Base-by-base conservation (phyloP, 2,888 invertebrate genomes). In the Horisme vitalbata region DNA sequence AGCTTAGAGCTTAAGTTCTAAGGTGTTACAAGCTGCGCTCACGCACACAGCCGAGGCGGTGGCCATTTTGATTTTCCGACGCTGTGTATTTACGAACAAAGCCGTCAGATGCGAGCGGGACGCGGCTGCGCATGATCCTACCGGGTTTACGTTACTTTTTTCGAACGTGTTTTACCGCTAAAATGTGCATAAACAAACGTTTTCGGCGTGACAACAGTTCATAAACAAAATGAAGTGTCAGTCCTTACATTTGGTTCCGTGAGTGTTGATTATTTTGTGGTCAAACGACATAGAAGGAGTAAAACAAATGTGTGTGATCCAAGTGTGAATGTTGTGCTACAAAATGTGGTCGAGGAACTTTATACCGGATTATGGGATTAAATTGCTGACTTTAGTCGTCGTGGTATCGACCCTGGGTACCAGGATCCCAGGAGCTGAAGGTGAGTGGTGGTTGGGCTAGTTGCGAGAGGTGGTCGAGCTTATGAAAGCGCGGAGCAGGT, bases 341-440 rank as follows among this genome's bases (percentile, higher is more conserved):
- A 92, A 91, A 91, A 93, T 92, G 92, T 92, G 92, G 92, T 92
- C 92, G 90, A 92, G 91, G 87, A 91, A 92, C 91, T 90, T 90
- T 90, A 90, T 84, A 89, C 91, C 91, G 92, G 92, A 92, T 91
- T 92, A 92, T 91, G 91, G 92, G 91, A 92, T 92, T 91, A 90
- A 83, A 84, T 85, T 90, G 84, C 80, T 90, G 77, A 79, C 78
- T 64, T 63, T 88, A 66, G 75, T 81, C 61, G 73, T 91, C 57
- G 57, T 84, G 78, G 70, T 89, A 79, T 76, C 85, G 67, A 73
- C 83, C 66, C 68, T 88, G 75, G 75, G 83, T 47, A 67, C 87
- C 67, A 81, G 87, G 69, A 83, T 91, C 66, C 84, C 86, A 59
- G 81, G 85, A 67, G 91, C 91, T 74, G 91, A 91, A 91, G 92